Percentiles rank a stretch among this genome's conserved stretches.
phyloP scores from a whole-genome alignment of 2,113 vertebrate species.

The Bagarius yarrelli region DNA sequence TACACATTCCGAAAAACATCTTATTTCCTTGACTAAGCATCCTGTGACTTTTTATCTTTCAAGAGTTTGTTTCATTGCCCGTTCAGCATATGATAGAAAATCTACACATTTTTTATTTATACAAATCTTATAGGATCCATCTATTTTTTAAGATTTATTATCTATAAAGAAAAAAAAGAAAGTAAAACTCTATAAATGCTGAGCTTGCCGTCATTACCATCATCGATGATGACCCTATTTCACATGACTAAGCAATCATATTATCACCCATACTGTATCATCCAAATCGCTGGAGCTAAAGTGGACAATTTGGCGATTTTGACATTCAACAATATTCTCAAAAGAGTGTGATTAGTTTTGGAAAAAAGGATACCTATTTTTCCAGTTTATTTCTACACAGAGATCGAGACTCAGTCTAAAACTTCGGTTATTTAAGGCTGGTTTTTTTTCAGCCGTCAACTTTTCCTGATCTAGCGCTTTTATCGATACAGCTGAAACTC shows the following conservation, averaged over 20 bases:
- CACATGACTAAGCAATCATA: constrained; percentile 2
- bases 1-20: too few species aligned
- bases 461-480: constrained; percentile 14
- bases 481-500: constrained; percentile 19
- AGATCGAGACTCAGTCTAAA: neutral
- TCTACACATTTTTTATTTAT: too few species aligned
- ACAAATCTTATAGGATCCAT: too few species aligned
- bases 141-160: too few species aligned
- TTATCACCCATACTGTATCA: constrained; percentile 9
- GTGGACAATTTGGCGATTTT: constrained; percentile 1
- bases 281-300: neutral
- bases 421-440: constrained; percentile 10
- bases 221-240: constrained; percentile 16
- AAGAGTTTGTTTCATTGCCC: too few species aligned
- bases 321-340: neutral
- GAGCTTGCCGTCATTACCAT: constrained; percentile 10
- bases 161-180: too few species aligned
- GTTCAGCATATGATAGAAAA: too few species aligned
- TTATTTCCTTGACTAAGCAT: too few species aligned
- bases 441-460: constrained; percentile 28
- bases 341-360: neutral
- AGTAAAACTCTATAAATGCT: too few species aligned
- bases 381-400: neutral
- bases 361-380: neutral
- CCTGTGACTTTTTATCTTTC: too few species aligned